These are phyloP conservation scores for Brachionus paranguensis DNA, from an alignment of 1,140 invertebrate genomes.

Conservation along the genomic window DNA sequence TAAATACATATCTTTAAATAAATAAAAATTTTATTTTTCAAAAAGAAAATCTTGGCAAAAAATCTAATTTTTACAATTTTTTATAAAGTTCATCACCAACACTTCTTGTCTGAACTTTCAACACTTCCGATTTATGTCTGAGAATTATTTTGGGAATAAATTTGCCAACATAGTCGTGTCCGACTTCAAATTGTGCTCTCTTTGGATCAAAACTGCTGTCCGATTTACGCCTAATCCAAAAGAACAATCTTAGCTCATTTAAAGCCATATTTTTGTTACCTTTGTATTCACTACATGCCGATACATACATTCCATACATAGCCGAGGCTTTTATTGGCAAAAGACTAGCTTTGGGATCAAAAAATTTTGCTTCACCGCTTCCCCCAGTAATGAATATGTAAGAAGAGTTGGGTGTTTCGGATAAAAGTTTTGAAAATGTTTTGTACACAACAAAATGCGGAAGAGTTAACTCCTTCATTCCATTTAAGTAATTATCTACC, in stretches of 20 bases:
- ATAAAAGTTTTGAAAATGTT: constrained; percentile 34
- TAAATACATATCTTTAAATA: too few species aligned
- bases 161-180: constrained; percentile 35
- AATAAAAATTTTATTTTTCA: too few species aligned
- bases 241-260: constrained; percentile 18
- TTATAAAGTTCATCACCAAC: constrained; percentile 30
- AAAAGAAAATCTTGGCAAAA: too few species aligned
- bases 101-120: constrained; percentile 21
- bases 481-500: constrained; percentile 5
- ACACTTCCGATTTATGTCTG: neutral
- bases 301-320: constrained; percentile 29
- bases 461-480: constrained; percentile 1
- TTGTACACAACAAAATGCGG: constrained; percentile 35
- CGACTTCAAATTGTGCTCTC: constrained; percentile 28
- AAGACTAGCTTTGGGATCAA: constrained; percentile 27
- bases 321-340: constrained; percentile 7
- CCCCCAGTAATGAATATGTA: constrained; percentile 31
- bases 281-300: constrained; percentile 9
- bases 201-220: constrained; percentile 37
- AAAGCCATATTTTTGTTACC: constrained; percentile 32
- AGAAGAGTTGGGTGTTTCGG: constrained; percentile 17
- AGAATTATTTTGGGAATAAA: constrained; percentile 30
- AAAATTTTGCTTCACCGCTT: constrained; percentile 29
- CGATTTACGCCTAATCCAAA: constrained; percentile 19
- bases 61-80: neutral